These are phyloP conservation scores for Typhlichthys eigenmanni DNA, from an alignment of 2,797 vertebrate species.

Conservation along the genomic window DNA sequence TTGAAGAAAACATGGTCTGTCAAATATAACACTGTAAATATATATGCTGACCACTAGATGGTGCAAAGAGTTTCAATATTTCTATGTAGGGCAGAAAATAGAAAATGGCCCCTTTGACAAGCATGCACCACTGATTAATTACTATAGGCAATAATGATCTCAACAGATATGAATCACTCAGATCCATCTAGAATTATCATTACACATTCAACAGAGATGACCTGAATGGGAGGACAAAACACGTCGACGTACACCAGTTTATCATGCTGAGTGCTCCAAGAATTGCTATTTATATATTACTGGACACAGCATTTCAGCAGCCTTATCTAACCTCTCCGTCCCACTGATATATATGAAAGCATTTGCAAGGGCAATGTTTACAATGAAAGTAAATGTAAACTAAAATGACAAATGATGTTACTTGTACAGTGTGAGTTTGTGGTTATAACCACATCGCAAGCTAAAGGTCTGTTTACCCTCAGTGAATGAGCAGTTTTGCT, in stretches of 20 bases:
- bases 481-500: slow-evolving; percentile 27
- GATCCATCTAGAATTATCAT: slow-evolving; percentile 27
- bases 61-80: slow-evolving; percentile 34
- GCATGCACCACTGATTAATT: slow-evolving; percentile 16
- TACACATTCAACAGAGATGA: slow-evolving; percentile 32
- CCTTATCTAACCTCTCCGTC: slow-evolving; percentile 17
- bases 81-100: slow-evolving; percentile 13
- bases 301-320: slow-evolving; percentile 10
- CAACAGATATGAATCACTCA: slow-evolving; percentile 16
- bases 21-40: too few relatives aligned
- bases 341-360: too few relatives aligned
- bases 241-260: slow-evolving; percentile 36
- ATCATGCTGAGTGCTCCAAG: slow-evolving; percentile 38
- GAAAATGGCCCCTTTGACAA: slow-evolving; percentile 42
- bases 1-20: too few relatives aligned
- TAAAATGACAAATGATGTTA: neutral
- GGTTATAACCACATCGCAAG: slow-evolving; percentile 2
- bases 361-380: slow-evolving; percentile 11
- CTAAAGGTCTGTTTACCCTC: slow-evolving; percentile 26
- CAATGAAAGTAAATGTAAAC: slow-evolving; percentile 2
- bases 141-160: slow-evolving; percentile 42
- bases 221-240: slow-evolving; percentile 27
- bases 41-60: slow-evolving; percentile 59
- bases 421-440: slow-evolving; percentile 8
- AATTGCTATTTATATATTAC: slow-evolving; percentile 50